phyloP scores from a whole-genome alignment of 2,797 vertebrate species.

The Amniataba percoides region DNA sequence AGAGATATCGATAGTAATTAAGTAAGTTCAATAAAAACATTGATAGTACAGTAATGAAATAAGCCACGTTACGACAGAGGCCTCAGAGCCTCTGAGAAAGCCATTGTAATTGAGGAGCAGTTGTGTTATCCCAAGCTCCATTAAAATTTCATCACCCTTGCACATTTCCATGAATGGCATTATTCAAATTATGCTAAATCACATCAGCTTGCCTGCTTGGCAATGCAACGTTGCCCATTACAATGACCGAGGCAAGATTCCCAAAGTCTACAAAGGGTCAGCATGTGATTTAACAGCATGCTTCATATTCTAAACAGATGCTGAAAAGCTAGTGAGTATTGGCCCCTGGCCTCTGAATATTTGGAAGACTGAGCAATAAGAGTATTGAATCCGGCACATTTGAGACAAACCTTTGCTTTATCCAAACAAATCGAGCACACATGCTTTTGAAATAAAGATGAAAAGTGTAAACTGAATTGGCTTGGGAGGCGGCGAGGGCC shows the following conservation, averaged over 20 bases:
- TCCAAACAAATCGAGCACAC: constrained; percentile 41
- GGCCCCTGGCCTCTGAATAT: constrained; percentile 64
- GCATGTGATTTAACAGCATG: constrained; percentile 72
- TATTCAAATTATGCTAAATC: constrained; percentile 90
- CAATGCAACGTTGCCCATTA: constrained; percentile 80
- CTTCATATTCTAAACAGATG: constrained; percentile 75
- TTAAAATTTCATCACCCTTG: constrained; percentile 86
- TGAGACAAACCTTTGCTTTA: constrained; percentile 50
- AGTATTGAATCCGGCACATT: constrained; percentile 46
- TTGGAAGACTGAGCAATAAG: constrained; percentile 38
- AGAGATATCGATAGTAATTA: constrained; percentile 72
- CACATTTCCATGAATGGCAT: constrained; percentile 88
- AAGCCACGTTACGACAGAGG: constrained; percentile 68
- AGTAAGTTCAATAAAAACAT: constrained; percentile 69
- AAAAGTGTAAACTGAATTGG: constrained; percentile 19
- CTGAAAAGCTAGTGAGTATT: constrained; percentile 55
- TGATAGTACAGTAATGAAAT: constrained; percentile 77
- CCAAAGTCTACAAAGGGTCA: constrained; percentile 70
- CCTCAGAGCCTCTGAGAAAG: constrained; percentile 61
- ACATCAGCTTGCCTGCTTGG: constrained; percentile 84
- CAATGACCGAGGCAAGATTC: constrained; percentile 82
- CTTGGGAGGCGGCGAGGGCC: constrained; percentile 21
- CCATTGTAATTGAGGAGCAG: constrained; percentile 80
- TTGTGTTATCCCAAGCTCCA: constrained; percentile 82
- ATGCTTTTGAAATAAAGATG: constrained; percentile 45